phyloP scores from a whole-genome alignment of 2,797 vertebrate genomes.

The Trematomus bernacchii region DNA sequence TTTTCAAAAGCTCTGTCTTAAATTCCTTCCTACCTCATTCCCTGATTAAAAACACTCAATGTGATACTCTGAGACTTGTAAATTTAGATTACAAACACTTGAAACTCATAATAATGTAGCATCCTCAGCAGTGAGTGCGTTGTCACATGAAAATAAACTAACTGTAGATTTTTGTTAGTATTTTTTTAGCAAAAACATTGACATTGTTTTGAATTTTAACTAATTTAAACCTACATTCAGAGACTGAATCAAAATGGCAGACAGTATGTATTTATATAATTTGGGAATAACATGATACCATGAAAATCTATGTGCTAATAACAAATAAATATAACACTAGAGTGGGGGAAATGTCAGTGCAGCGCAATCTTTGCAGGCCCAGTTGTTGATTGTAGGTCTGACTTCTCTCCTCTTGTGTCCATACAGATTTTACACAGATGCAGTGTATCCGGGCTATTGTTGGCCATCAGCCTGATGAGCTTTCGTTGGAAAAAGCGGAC shows the following conservation, averaged over 20 bases:
- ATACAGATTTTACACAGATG: conserved; percentile 90
- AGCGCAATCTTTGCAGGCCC: not conserved
- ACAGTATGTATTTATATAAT: not conserved
- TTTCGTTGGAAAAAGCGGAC: conserved; percentile 95
- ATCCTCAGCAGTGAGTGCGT: not conserved
- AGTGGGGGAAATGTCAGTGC: not conserved
- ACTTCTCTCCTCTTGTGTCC: conserved; percentile 21
- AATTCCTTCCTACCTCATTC: not conserved
- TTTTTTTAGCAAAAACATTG: not conserved
- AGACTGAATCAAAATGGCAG: not conserved
- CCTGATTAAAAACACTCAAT: not conserved
- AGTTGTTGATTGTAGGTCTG: conserved; percentile 9
- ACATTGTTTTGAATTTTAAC: not conserved
- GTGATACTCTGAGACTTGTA: not conserved
- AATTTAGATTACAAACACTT: not conserved
- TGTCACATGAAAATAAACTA: not conserved
- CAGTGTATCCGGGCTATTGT: conserved; percentile 92
- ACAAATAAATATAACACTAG: not conserved
- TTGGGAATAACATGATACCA: not conserved
- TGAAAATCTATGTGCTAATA: not conserved
- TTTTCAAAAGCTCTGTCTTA: not conserved
- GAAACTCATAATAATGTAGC: conserved; percentile 2
- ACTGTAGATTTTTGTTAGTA: not conserved
- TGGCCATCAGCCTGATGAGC: conserved; percentile 93
- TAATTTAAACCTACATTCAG: not conserved